Evolutionary conservation across 2,888 invertebrate species (phyloP).

Genomic region (Oxyteleia sp.): DNA sequence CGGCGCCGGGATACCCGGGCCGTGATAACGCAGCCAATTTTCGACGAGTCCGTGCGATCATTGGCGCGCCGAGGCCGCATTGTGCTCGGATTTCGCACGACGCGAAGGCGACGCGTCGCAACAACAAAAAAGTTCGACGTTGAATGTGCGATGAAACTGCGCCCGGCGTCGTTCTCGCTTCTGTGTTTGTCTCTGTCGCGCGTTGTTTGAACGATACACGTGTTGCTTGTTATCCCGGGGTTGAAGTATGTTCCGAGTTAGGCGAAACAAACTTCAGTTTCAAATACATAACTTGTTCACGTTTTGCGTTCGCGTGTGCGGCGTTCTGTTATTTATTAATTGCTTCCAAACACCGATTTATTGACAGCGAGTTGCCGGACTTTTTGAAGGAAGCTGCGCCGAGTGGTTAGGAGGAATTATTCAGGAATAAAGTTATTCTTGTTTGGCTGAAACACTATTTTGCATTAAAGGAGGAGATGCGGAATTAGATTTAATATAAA

Average conservation of each 20-base stretch:
- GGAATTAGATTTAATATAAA: neutral
- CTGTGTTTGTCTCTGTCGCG: conserved; percentile 19
- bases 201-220: conserved; percentile 57
- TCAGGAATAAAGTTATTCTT: neutral
- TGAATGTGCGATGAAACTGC: conserved; percentile 37
- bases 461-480: neutral
- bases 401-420: neutral
- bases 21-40: conserved; percentile 56
- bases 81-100: conserved; percentile 49
- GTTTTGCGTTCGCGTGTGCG: conserved; percentile 32
- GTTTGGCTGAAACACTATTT: neutral
- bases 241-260: conserved; percentile 52
- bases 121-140: conserved; percentile 41
- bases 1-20: conserved; percentile 8
- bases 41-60: conserved; percentile 22
- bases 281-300: conserved; percentile 45
- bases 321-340: conserved; percentile 47
- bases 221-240: conserved; percentile 65
- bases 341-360: conserved; percentile 38
- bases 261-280: conserved; percentile 54
- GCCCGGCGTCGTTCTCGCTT: conserved; percentile 6
- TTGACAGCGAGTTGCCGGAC: conserved; percentile 23
- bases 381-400: neutral
- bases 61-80: conserved; percentile 11
- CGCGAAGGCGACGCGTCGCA: conserved; percentile 20